These are phyloP conservation scores for Nansenia antarctica DNA, from an alignment of 2,113 vertebrate species.

Conservation along the genomic window DNA sequence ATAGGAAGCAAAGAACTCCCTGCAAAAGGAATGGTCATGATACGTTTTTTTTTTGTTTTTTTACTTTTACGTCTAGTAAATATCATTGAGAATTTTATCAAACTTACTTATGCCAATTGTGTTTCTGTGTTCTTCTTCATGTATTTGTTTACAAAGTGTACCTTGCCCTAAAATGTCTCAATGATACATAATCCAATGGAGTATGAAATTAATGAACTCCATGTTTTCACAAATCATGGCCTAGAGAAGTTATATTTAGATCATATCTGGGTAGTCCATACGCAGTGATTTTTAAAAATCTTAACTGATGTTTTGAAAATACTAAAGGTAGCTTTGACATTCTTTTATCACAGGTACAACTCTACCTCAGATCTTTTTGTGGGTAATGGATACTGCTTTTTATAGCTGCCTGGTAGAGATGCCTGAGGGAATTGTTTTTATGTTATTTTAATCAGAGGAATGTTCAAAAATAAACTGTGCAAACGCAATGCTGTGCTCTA, in stretches of 20 bases:
- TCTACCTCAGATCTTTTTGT: conserved; percentile 72
- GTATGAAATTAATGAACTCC: not conserved
- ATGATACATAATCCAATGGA: not conserved
- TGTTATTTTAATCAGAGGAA: conserved; percentile 53
- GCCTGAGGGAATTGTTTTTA: conserved; percentile 47
- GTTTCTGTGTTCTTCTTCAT: conserved; percentile 23
- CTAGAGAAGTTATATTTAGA: not conserved
- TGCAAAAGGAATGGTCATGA: conserved; percentile 25
- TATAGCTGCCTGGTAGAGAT: conserved; percentile 40
- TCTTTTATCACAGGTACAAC: conserved; percentile 60
- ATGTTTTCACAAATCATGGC: not conserved
- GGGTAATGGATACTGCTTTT: conserved; percentile 33
- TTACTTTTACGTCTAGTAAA: conserved; percentile 32
- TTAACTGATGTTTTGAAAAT: conserved; percentile 34
- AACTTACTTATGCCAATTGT: conserved; percentile 43
- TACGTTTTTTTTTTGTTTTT: conserved; percentile 38
- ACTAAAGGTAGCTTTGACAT: conserved; percentile 52
- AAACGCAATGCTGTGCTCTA: conserved; percentile 56
- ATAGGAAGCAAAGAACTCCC: conserved; percentile 26
- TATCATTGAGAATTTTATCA: conserved; percentile 40
- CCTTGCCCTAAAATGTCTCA: conserved; percentile 34
- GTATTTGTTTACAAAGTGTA: conserved; percentile 68
- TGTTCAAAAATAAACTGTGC: conserved; percentile 31
- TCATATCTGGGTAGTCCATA: not conserved
- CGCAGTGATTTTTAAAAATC: conserved; percentile 10